These are phyloP conservation scores for Alentia gelatinosa DNA, from an alignment of 2,888 invertebrate species.

Conservation along the genomic window DNA sequence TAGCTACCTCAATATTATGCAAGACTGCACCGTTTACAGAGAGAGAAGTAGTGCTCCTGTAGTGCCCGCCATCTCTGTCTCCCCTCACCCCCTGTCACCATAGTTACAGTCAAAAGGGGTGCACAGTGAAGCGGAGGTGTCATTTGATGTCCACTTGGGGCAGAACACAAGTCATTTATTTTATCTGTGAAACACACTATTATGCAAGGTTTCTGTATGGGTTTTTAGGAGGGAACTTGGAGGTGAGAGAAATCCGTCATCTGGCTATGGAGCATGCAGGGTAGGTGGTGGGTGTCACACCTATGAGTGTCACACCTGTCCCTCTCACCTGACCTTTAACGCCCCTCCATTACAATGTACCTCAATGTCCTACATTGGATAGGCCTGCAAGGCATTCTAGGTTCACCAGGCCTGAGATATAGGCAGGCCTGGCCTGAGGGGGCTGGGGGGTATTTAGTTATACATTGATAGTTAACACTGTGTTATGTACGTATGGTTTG, in stretches of 20 bases:
- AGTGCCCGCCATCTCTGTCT: neutral
- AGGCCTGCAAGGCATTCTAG: neutral
- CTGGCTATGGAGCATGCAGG: too few species aligned
- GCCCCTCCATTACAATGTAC: slow-evolving; percentile 18
- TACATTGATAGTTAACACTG: slow-evolving; percentile 27
- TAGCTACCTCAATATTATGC: slow-evolving; percentile 32
- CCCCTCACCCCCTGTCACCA: neutral
- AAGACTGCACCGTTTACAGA: neutral
- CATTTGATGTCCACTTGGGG: neutral
- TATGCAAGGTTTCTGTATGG: neutral
- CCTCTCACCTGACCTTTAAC: too few species aligned
- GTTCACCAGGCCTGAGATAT: neutral
- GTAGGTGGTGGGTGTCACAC: too few species aligned
- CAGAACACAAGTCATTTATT: neutral
- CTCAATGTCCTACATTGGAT: neutral
- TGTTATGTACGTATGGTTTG: neutral
- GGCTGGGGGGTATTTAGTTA: slow-evolving; percentile 3
- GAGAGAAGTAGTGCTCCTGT: neutral
- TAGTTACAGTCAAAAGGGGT: neutral
- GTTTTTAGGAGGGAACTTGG: neutral
- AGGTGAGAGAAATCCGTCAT: too few species aligned
- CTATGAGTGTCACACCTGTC: too few species aligned
- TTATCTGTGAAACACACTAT: neutral
- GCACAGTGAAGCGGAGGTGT: neutral
- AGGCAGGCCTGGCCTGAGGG: neutral